Evolutionary conservation across 2,797 vertebrate genomes (phyloP).

Genomic region (Peromyscus attwateri): DNA sequence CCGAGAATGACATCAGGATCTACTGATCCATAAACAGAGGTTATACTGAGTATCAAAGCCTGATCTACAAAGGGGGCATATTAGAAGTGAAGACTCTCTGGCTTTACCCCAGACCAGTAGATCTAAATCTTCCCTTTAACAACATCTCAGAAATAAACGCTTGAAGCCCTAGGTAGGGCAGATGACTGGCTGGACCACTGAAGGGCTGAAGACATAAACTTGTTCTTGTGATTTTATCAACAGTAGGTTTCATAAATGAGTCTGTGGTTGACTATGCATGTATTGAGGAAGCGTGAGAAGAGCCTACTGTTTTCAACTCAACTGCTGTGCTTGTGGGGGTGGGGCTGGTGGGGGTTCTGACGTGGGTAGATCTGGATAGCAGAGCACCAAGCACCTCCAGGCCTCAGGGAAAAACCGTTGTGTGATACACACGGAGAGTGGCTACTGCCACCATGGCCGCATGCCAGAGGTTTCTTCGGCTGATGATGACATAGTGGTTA

Average conservation of each 20-base stretch:
- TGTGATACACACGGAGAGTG: neutral
- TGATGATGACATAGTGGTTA: slow-evolving; percentile 15
- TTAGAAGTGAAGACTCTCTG: neutral
- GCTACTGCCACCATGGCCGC: neutral
- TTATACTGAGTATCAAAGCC: neutral
- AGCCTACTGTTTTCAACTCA: slow-evolving; percentile 36
- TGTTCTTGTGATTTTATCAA: neutral
- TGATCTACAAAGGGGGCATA: neutral
- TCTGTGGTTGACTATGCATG: neutral
- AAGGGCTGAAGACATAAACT: slow-evolving; percentile 23
- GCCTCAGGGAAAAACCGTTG: neutral
- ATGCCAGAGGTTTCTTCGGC: neutral
- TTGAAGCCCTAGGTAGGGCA: neutral
- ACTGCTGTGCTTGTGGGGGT: neutral
- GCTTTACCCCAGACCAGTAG: neutral
- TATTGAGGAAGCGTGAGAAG: neutral
- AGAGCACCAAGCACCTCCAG: neutral
- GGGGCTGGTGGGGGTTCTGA: neutral
- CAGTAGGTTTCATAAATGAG: slow-evolving; percentile 40
- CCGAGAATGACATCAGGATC: neutral
- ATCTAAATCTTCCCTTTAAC: slow-evolving; percentile 1
- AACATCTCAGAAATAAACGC: neutral
- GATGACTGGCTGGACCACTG: neutral
- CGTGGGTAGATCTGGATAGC: slow-evolving; percentile 4
- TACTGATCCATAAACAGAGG: neutral